Percentiles rank a stretch among this genome's conserved stretches.
These are phyloP conservation scores for Daubentonia madagascariensis DNA, from an alignment of 2,113 vertebrate species.

Conservation along the genomic window DNA sequence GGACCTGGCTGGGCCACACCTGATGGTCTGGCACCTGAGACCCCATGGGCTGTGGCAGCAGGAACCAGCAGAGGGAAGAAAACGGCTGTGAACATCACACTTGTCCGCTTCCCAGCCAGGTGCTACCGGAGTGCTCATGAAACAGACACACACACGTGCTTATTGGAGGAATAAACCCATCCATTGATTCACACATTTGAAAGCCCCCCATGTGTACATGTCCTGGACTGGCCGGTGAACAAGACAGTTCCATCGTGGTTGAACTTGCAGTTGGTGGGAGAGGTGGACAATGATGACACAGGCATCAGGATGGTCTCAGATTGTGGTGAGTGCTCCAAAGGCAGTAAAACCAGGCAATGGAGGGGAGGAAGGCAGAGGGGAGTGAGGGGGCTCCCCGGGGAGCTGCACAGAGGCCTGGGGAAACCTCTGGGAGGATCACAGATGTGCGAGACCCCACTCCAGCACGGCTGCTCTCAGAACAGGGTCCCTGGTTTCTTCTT, in stretches of 20 bases:
- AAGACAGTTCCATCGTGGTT: background rate
- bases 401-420: background rate
- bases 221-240: background rate
- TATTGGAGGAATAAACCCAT: accelerated
- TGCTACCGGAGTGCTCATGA: accelerated
- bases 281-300: background rate
- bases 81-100: accelerated
- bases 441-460: background rate
- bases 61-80: accelerated
- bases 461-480: accelerated
- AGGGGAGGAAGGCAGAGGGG: background rate
- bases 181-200: accelerated
- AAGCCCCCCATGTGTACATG: accelerated
- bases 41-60: accelerated
- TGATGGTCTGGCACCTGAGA: accelerated
- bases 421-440: accelerated
- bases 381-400: too few species aligned
- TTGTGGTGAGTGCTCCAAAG: accelerated
- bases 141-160: accelerated
- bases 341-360: accelerated
- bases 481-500: background rate
- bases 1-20: background rate
- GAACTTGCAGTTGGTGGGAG: too few species aligned
- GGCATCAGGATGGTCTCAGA: background rate
- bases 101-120: accelerated